A percentile compares a stretch with the other conserved stretches of the same genome.
These are phyloP conservation scores for Drosophila nikananu DNA, from an alignment of 1,140 invertebrate genomes.

Conservation along the genomic window DNA sequence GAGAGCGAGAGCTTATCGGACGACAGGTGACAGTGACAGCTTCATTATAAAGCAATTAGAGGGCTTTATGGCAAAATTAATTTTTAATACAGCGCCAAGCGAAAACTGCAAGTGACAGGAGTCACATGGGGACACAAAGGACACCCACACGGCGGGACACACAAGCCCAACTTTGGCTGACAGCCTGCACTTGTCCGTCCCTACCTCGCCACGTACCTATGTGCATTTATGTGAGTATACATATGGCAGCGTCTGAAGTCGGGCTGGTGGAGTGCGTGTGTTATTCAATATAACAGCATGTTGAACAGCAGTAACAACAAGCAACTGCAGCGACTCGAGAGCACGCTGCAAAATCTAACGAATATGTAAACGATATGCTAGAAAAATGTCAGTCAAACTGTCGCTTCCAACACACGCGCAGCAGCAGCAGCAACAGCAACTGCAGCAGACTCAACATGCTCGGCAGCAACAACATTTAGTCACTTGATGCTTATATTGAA, in stretches of 20 bases:
- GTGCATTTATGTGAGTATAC: background rate
- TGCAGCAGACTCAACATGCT: constrained; percentile 35
- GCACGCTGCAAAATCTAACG: constrained; percentile 78
- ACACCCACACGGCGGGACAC: constrained; percentile 36
- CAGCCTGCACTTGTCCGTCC: constrained; percentile 46
- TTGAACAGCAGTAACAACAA: constrained; percentile 73
- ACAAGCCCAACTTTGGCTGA: constrained; percentile 36
- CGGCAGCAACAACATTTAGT: constrained; percentile 68
- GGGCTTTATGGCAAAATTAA: constrained; percentile 62
- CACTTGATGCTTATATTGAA: constrained; percentile 84
- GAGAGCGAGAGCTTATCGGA: constrained; percentile 72
- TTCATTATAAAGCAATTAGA: constrained; percentile 83
- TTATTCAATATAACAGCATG: constrained; percentile 82
- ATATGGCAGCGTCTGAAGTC: constrained; percentile 12
- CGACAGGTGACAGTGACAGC: constrained; percentile 82
- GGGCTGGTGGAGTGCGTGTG: constrained; percentile 58
- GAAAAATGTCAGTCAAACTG: constrained; percentile 85
- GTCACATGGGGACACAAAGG: constrained; percentile 56
- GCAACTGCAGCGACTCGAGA: constrained; percentile 49
- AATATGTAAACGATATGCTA: constrained; percentile 85
- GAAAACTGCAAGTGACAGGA: constrained; percentile 79
- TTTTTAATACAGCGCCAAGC: constrained; percentile 68
- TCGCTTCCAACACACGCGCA: constrained; percentile 84
- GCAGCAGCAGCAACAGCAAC: constrained; percentile 41
- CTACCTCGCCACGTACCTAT: constrained; percentile 10